Percentiles rank a stretch among this genome's conserved stretches.
phyloP scores from a whole-genome alignment of 1,140 invertebrate species.

The Oncopodura yosiiana region DNA sequence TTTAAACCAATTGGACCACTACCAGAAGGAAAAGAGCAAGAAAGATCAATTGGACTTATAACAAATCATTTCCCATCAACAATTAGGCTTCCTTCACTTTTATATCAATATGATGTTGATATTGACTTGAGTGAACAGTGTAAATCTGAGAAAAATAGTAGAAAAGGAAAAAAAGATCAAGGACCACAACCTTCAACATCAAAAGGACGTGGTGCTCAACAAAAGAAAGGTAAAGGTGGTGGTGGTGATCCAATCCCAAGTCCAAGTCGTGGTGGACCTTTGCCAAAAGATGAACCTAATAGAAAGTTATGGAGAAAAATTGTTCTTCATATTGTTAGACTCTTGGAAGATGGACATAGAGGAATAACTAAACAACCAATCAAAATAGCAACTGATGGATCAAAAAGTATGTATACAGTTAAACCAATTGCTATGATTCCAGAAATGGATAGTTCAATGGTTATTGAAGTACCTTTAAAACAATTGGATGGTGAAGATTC shows the following conservation, averaged over 20 bases:
- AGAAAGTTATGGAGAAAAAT: not conserved
- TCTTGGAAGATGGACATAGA: not conserved
- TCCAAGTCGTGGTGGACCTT: not conserved
- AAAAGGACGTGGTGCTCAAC: not conserved
- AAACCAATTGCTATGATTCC: not conserved
- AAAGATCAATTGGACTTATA: not conserved
- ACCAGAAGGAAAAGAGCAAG: not conserved
- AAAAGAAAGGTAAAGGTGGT: not conserved
- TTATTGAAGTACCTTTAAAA: too few species aligned
- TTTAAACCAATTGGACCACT: not conserved
- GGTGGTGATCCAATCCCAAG: too few species aligned
- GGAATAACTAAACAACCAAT: not conserved
- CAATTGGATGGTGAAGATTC: too few species aligned
- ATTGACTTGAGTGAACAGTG: not conserved
- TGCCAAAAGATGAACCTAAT: not conserved
- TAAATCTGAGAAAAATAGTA: not conserved
- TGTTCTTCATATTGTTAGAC: not conserved
- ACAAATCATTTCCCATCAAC: not conserved
- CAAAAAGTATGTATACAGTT: not conserved
- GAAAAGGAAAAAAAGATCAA: not conserved
- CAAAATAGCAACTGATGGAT: not conserved
- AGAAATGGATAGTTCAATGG: not conserved
- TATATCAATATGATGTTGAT: slow-evolving; percentile 6
- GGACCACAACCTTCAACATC: too few species aligned
- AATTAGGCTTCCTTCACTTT: not conserved